Evolutionary conservation across 2,797 vertebrate genomes (phyloP), one percentile per base, ranked within the genome.

Genomic region (Austrolebias charrua): DNA sequence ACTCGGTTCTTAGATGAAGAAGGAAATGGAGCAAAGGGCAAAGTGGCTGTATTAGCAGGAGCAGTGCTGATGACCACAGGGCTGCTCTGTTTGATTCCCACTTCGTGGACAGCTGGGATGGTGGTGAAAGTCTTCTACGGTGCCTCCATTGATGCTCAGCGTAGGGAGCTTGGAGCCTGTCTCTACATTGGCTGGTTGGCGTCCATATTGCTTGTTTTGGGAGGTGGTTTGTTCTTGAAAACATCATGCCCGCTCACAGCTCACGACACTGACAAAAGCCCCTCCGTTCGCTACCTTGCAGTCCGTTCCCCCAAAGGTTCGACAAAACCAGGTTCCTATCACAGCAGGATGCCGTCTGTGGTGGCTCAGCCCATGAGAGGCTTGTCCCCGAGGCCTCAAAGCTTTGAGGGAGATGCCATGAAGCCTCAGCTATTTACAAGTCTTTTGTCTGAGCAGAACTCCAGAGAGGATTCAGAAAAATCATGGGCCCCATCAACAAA

Each of bases 111-210:
- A 0, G 91, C 94, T 0, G 82, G 87, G 0, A 38, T 70, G 1
- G 83, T 94, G 69, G 88, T 94, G 57, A 84, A 55, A 24, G 80
- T 66, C 0, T 95, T 95, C 84, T 94, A 94, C 86, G 92, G 94
- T 61, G 90, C 95, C 0, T 50, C 94, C 56, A 70, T 69, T 0
- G 85, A 95, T 0, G 90, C 93, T 0, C 94, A 95, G 90, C 94
- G 94, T 73, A 87, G 95, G 58, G 96, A 98, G 82, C 84, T 98
- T 3, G 98, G 98, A 0, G 92, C 95, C 0, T 92, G 94, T 0
- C 91, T 98, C 48, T 98, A 98, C 71, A 89, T 98, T 0, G 97
- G 96, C 70, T 99, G 96, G 95, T 96, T 94, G 0, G 90, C 95
- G 0, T 88, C 95, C 0, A 87, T 92, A 0, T 80, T 98, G 24